Base-by-base conservation (phyloP, 2,888 invertebrate genomes). In the Iselma pallidipennis region DNA sequence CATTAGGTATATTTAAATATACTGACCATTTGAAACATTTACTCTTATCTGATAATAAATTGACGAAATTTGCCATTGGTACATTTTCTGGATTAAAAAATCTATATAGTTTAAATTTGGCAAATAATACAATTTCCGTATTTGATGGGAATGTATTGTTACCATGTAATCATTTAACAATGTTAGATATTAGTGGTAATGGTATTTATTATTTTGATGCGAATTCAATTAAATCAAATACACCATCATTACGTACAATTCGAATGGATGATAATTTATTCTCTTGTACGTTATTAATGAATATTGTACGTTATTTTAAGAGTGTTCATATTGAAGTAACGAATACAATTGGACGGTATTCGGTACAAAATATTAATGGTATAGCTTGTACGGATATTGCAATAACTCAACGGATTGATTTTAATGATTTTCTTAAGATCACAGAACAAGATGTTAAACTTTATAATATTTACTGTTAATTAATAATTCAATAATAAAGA, bases 181-280 rank as follows among this genome's bases (percentile, higher is more conserved):
- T 67, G 49, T 59, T 81, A 49, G 81, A 81, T 67, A 65, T 80
- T 16, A 77, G 77, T 50, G 74, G 71, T 10, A 80, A 79, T 58
- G 73, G 70, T 6, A 71, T 80, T 51, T 74, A 72, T 56, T 75
- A 74, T 61, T 70, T 80, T 37, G 78, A 80, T 63, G 72, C 73
- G 4, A 65, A 73, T 57, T 66, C 71, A 3, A 53, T 80, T 10
- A 67, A 66, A n/a, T 48, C 62, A 9, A 75, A 76, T 59, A 73
- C 71, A 2, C 79, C 80, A 4, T 71, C 70, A 21, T 57, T 81
- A 48, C 71, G 71, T 37, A 65, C 55, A 42, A 61, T 81, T 28
- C 68, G 69, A n/a, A 69, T 81, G 14, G 78, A 76, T 59, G 76
- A 78, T 58, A 81, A 81, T 63, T 58, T 77, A 23, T 80, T 78